Evolutionary conservation across 2,888 invertebrate genomes (phyloP).

Genomic region (Andrena praecox): DNA sequence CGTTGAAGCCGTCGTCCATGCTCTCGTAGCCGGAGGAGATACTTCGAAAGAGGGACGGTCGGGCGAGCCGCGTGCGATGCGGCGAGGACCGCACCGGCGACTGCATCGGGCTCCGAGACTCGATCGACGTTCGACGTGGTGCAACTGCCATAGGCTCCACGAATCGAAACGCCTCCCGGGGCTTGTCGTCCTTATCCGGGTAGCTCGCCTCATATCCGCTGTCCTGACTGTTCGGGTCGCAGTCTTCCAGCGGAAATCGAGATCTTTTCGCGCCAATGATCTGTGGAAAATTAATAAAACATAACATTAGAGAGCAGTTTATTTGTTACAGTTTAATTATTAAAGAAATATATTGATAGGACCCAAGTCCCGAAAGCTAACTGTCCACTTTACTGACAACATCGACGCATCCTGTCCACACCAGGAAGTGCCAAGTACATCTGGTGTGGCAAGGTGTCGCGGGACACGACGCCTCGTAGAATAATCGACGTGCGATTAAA

Average conservation of each 20-base stretch:
- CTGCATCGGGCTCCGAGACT: slow-evolving; percentile 74
- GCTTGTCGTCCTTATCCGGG: slow-evolving; percentile 74
- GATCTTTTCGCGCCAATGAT: slow-evolving; percentile 52
- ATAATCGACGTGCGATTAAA: neutral
- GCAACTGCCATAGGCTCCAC: slow-evolving; percentile 84
- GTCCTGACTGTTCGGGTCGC: slow-evolving; percentile 87
- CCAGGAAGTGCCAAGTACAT: neutral
- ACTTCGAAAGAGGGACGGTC: slow-evolving; percentile 84
- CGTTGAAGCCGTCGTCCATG: slow-evolving; percentile 89
- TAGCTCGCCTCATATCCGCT: slow-evolving; percentile 86
- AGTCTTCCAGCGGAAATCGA: slow-evolving; percentile 85
- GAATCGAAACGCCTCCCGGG: slow-evolving; percentile 79
- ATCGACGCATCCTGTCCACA: neutral
- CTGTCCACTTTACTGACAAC: neutral
- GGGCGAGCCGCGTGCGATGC: slow-evolving; percentile 38
- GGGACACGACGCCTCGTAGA: neutral
- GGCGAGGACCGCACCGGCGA: slow-evolving; percentile 77
- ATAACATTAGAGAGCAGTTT: neutral
- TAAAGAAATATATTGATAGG: no score
- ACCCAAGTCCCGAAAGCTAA: no score
- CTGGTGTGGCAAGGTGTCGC: neutral
- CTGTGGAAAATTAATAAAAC: slow-evolving; percentile 25
- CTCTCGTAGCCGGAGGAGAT: slow-evolving; percentile 87
- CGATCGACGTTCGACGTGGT: slow-evolving; percentile 80
- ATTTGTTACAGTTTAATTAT: no score